Conservation (phyloP, 2,888 invertebrate genomes). For the Coenonympha glycerion region DNA sequence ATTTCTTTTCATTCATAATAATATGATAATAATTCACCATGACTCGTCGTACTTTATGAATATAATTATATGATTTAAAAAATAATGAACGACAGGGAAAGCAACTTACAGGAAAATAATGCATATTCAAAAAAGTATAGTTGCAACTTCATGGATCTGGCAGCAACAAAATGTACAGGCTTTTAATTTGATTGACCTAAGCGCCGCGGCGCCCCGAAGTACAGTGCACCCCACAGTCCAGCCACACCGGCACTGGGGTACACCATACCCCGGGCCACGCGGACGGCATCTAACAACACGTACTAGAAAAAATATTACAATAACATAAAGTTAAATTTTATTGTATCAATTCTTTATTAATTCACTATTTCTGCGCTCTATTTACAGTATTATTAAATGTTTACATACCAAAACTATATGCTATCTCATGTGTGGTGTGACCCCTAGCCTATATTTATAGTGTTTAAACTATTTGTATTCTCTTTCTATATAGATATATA, state of each 20-base stretch:
- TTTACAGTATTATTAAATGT: conserved; percentile 69
- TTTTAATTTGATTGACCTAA: conserved; percentile 43
- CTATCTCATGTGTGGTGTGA: conserved; percentile 68
- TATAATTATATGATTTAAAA: conserved; percentile 75
- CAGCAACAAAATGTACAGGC: conserved; percentile 57
- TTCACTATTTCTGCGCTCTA: conserved; percentile 66
- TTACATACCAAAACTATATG: conserved; percentile 73
- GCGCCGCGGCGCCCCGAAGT: conserved; percentile 24
- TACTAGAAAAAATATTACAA: conserved; percentile 65
- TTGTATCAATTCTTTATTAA: conserved; percentile 71
- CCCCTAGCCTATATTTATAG: conserved; percentile 74
- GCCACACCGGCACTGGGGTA: not conserved
- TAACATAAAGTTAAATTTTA: conserved; percentile 68
- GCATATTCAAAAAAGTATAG: conserved; percentile 64
- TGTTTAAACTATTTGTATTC: conserved; percentile 74
- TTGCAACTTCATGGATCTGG: conserved; percentile 50
- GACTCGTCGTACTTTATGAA: conserved; percentile 74
- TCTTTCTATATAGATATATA: conserved; percentile 60
- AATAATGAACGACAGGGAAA: conserved; percentile 75
- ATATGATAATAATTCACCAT: conserved; percentile 67
- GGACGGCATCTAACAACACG: conserved; percentile 42
- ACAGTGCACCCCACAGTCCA: too few species aligned
- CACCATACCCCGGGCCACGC: not conserved
- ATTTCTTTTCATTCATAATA: conserved; percentile 76
- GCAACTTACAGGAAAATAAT: conserved; percentile 73